Base-by-base conservation (phyloP, 2,113 vertebrate species). In the Poecile atricapillus region DNA sequence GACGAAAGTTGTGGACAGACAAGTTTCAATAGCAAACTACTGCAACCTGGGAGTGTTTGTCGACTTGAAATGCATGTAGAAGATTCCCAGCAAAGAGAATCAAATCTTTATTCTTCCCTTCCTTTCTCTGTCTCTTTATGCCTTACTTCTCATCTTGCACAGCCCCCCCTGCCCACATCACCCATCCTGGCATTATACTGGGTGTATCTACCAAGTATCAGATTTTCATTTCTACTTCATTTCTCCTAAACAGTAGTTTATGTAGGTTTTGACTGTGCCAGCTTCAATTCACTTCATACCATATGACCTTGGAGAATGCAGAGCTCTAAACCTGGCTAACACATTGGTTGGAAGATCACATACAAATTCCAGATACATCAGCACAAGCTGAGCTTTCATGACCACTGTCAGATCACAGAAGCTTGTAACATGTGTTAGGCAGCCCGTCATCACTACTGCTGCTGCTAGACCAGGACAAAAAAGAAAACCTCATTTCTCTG, bases 111-210 rank as follows among this genome's bases (percentile, higher is more conserved):
- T 59, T 22, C 35, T 17, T 77, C 33, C 35, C 5, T 43, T 18
- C 4, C 30, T 82, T 63, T 68, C 13, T 65, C 8, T 23, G 4
- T 65, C 8, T 77, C 22, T 63, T 31, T 67, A 13, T 58, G 15
- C 22, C 6, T 81, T 16, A 9, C 13, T 73, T 9, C 18, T 73
- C 16, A 4, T 60, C 23, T 35, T 39, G 7, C 56, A 35, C 7
- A 35, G 11, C 4, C 7, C 5, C 2, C 5, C 2, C 4, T 1
- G 4, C 6, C 28, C 8, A 3, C 46, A 5, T 31, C 2, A 6
- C 20, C 16, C 22, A 23, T 13, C 21, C 17, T 22, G 16, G 7
- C 27, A 52, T 90, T 85, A 39, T 12, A 39, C 39, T 39, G 39
- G 39, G 39, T 39, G 39, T 63, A 63, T 59, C 31, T 81, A 50